Base-by-base conservation (phyloP, 2,888 invertebrate species). In the Zygaena filipendulae region DNA sequence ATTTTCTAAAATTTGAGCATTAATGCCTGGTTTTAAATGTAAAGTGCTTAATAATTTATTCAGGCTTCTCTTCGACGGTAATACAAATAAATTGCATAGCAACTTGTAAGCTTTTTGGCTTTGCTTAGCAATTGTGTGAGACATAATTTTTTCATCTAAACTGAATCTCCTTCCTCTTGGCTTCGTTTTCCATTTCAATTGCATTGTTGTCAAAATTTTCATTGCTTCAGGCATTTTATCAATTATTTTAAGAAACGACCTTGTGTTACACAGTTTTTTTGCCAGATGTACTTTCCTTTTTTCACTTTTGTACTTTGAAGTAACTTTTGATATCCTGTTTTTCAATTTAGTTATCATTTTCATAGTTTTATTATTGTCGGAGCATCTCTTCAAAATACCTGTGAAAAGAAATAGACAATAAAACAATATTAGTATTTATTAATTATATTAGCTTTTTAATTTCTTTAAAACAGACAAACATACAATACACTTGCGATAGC, bases 111-210 rank as follows among this genome's bases (percentile, higher is more conserved):
- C 28, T 19, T 29, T 35, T 3, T 9, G 32, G 9, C 35, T 31
- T 9, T 36, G 36, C 20, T 36, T 36, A 2, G 18, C 22, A 3
- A 36, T 32, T n/a, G 30, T 21, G 6, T 32, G 10, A n/a, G 27
- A 20, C 30, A 36, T 22, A 7, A 35, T 22, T 29, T 35, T 35
- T 19, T 35, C 35, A 7, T 32, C 22, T 3, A 13, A 11, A 10
- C 13, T 22, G 12, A 23, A 35, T 13, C 36, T 14, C 9, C 36
- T 30, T 3, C 36, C 36, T 28, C 28, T 25, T 7, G 35, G 26
- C 21, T 24, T 21, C 7, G 7, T 7, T 6, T 16, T 16, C 4
- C 5, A 4, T 16, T 16, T 16, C 7, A 16, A 16, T 7, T 16
- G 16, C 16, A 16, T 16, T 16, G 4, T 16, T 4, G 16, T 16